Conservation (phyloP, 2,797 vertebrate genomes). For the Oreonectes daqikongensis region DNA sequence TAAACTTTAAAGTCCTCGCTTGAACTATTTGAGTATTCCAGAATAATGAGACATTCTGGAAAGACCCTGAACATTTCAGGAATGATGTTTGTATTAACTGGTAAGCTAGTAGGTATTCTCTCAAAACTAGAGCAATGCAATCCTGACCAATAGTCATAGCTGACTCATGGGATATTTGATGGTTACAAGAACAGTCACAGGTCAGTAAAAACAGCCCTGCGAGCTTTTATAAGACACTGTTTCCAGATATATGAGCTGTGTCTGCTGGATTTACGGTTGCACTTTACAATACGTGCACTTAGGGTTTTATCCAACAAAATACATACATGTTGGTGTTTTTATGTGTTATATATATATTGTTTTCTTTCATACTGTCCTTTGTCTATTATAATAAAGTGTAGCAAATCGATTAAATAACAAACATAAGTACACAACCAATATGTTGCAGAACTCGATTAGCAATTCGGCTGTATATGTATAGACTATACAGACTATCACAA, state of each 20-base stretch:
- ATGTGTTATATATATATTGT: too few species aligned
- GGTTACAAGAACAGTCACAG: background rate
- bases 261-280: background rate
- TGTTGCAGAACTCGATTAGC: too few species aligned
- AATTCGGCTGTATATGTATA: background rate
- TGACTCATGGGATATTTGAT: constrained; percentile 1
- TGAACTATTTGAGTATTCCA: background rate
- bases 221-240: background rate
- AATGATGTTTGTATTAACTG: background rate
- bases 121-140: constrained; percentile 3
- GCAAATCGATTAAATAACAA: background rate
- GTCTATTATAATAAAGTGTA: too few species aligned
- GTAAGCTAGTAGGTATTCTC: background rate
- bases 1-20: constrained; percentile 25
- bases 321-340: too few species aligned
- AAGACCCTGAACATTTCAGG: background rate
- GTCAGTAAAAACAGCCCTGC: background rate
- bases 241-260: background rate
- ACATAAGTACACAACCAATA: too few species aligned
- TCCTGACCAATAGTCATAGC: background rate
- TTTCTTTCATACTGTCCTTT: too few species aligned
- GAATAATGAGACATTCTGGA: background rate
- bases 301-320: too few species aligned
- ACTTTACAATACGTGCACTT: too few species aligned
- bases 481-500: background rate